phyloP scores from a whole-genome alignment of 2,797 vertebrate genomes.

The Oryzias sinensis region DNA sequence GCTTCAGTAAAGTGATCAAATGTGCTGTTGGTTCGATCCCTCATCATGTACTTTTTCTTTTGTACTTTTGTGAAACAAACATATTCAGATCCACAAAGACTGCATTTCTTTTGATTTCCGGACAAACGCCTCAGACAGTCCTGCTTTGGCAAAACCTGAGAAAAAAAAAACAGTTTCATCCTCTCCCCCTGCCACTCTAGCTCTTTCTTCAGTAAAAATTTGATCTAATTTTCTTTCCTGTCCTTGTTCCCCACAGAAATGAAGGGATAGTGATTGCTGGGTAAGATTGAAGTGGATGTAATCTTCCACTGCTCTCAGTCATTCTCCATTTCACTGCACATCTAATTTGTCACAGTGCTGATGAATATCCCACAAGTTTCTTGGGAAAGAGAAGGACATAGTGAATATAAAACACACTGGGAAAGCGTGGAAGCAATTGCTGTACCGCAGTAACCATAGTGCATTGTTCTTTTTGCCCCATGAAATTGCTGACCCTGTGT shows the following conservation, averaged over 20 bases:
- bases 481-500: conserved; percentile 63
- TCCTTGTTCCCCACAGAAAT: conserved; percentile 76
- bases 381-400: conserved; percentile 72
- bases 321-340: conserved; percentile 77
- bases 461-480: conserved; percentile 64
- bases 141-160: conserved; percentile 44
- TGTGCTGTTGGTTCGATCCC: conserved; percentile 16
- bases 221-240: conserved; percentile 70
- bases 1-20: conserved; percentile 31
- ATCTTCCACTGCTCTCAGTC: conserved; percentile 74
- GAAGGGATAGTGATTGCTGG: conserved; percentile 73
- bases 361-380: conserved; percentile 75
- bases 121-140: conserved; percentile 44
- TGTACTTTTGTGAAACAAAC: not conserved
- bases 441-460: conserved; percentile 55
- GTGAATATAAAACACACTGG: conserved; percentile 72
- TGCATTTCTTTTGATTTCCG: conserved; percentile 34
- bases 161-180: conserved; percentile 57
- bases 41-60: conserved; percentile 2
- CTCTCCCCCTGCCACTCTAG: conserved; percentile 54
- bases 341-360: conserved; percentile 80
- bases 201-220: conserved; percentile 66
- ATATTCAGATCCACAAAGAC: conserved; percentile 15
- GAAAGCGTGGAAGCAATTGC: conserved; percentile 58
- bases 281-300: conserved; percentile 75